Conservation (phyloP, 2,113 vertebrate genomes). For the Phylloscopus trochiloides region DNA sequence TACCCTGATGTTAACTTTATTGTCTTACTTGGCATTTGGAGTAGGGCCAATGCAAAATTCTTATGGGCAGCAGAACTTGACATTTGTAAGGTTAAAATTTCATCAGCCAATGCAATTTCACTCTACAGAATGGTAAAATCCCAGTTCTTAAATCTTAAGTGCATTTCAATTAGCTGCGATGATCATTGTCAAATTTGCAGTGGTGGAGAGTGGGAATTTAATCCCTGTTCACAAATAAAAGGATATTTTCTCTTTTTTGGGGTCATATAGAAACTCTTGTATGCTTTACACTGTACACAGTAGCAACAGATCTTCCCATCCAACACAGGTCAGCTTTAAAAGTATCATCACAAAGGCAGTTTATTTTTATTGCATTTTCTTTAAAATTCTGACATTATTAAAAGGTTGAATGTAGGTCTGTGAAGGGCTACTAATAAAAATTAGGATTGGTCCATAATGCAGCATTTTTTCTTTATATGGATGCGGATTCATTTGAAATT, state of each 20-base stretch:
- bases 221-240: not conserved
- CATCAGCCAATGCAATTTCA: not conserved
- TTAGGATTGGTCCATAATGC: not conserved
- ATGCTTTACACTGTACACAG: not conserved
- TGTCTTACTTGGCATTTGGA: not conserved
- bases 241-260: not conserved
- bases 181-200: not conserved
- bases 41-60: not conserved
- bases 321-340: not conserved
- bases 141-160: not conserved
- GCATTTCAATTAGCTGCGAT: not conserved
- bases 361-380: not conserved
- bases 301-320: not conserved
- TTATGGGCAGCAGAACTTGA: not conserved
- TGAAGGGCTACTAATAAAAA: not conserved
- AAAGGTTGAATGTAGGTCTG: not conserved
- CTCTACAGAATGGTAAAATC: not conserved
- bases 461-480: not conserved
- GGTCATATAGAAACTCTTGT: not conserved
- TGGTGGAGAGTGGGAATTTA: not conserved
- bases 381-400: not conserved
- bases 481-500: not conserved
- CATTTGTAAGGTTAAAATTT: not conserved
- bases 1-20: not conserved
- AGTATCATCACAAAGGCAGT: rapidly evolving